Conservation (phyloP, 2,888 invertebrate genomes). For the Asteroscopus sphinx region DNA sequence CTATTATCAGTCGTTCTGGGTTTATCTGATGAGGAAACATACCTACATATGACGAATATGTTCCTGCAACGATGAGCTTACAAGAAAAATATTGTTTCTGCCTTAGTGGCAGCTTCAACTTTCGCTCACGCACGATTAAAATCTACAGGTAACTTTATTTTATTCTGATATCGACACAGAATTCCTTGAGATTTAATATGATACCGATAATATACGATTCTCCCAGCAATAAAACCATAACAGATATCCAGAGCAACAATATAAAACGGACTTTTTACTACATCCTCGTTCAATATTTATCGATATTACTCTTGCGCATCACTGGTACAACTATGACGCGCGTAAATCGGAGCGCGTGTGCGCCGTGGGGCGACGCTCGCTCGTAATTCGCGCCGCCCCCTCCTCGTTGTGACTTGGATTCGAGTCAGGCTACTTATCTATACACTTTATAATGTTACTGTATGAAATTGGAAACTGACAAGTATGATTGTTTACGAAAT, state of each 20-base stretch:
- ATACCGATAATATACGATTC: neutral
- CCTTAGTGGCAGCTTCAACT: too few relatives aligned
- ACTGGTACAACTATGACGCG: slow-evolving; percentile 75
- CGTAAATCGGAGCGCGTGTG: slow-evolving; percentile 89
- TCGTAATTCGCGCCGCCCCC: slow-evolving; percentile 85
- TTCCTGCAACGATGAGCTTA: too few relatives aligned
- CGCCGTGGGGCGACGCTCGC: slow-evolving; percentile 80
- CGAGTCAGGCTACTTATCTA: slow-evolving; percentile 55
- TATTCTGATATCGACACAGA: neutral
- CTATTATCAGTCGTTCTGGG: too few relatives aligned
- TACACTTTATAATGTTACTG: slow-evolving; percentile 39
- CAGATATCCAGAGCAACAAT: neutral
- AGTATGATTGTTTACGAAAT: slow-evolving; percentile 49
- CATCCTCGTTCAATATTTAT: slow-evolving; percentile 24
- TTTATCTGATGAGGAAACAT: too few relatives aligned
- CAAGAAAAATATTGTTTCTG: too few relatives aligned
- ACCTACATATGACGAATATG: too few relatives aligned
- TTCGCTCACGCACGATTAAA: too few relatives aligned
- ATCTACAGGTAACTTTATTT: too few relatives aligned
- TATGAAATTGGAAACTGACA: slow-evolving; percentile 36
- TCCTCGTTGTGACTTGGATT: slow-evolving; percentile 51
- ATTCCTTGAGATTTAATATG: neutral
- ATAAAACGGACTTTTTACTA: slow-evolving; percentile 9
- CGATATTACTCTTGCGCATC: slow-evolving; percentile 53
- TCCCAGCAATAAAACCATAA: neutral